A percentile compares a stretch with the other conserved stretches of the same genome.
phyloP scores from a whole-genome alignment of 1,140 invertebrate genomes.

The Ips nitidus region DNA sequence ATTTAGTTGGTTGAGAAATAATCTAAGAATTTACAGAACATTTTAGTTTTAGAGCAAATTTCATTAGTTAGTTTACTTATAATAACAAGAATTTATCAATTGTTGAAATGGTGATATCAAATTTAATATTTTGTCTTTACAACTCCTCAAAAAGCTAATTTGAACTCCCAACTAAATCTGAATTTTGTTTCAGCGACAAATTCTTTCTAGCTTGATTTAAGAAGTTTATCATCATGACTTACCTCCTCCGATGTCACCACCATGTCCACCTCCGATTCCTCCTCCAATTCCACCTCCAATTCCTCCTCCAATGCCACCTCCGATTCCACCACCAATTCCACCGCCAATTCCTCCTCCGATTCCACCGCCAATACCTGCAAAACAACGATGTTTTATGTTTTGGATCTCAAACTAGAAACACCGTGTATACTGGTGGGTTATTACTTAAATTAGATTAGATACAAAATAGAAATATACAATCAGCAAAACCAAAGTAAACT shows the following conservation, averaged over 20 bases:
- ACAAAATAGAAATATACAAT: too few species aligned
- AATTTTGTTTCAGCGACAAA: too few species aligned
- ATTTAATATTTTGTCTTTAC: not conserved
- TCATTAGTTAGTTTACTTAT: too few species aligned
- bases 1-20: too few species aligned
- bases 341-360: conserved; percentile 37
- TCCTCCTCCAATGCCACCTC: conserved; percentile 35
- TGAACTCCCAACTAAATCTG: not conserved
- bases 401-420: too few species aligned
- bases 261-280: conserved; percentile 39
- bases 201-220: not conserved
- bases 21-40: too few species aligned
- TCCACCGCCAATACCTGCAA: conserved; percentile 34
- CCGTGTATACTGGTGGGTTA: too few species aligned
- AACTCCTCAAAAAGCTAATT: not conserved
- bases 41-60: too few species aligned
- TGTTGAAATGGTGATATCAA: too few species aligned
- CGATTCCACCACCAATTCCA: conserved; percentile 38
- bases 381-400: too few species aligned
- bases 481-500: too few species aligned
- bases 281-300: conserved; percentile 37
- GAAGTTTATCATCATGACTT: not conserved
- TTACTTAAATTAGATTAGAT: too few species aligned
- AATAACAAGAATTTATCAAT: not conserved
- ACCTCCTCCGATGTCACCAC: conserved; percentile 41